A percentile compares a stretch with the other conserved stretches of the same genome.
These are phyloP conservation scores for Paratilapia polleni DNA, from an alignment of 2,113 vertebrate species.

Conservation along the genomic window DNA sequence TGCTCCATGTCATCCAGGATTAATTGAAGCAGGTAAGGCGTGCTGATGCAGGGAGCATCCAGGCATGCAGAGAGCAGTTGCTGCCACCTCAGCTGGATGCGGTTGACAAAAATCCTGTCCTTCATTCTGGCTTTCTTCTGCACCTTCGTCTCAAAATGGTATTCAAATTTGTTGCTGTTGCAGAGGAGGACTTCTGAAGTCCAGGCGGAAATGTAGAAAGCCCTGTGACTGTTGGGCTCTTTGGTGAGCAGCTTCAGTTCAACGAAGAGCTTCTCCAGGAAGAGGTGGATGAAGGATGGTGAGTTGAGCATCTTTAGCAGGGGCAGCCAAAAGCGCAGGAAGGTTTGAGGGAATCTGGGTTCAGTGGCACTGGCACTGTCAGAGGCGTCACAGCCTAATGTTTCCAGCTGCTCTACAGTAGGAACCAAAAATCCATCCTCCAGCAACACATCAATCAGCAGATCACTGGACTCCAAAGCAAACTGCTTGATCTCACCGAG, in stretches of 20 bases:
- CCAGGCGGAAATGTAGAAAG: slow-evolving; percentile 88
- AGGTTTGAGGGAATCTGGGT: slow-evolving; percentile 77
- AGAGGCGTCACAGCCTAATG: slow-evolving; percentile 83
- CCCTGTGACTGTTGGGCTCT: slow-evolving; percentile 72
- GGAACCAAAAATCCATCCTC: slow-evolving; percentile 93
- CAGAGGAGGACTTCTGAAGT: slow-evolving; percentile 87
- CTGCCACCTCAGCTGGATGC: slow-evolving; percentile 86
- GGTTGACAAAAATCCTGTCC: slow-evolving; percentile 83
- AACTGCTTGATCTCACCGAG: slow-evolving; percentile 90
- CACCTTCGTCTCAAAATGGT: slow-evolving; percentile 67
- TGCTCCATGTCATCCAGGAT: slow-evolving; percentile 90
- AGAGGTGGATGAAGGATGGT: slow-evolving; percentile 81
- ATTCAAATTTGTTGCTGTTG: slow-evolving; percentile 77
- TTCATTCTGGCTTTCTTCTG: slow-evolving; percentile 78
- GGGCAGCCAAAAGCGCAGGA: slow-evolving; percentile 93
- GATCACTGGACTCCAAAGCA: slow-evolving; percentile 81
- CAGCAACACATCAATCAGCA: slow-evolving; percentile 84
- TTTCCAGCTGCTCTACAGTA: slow-evolving; percentile 86
- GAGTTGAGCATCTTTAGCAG: slow-evolving; percentile 87
- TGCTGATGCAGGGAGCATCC: slow-evolving; percentile 88
- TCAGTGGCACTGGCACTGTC: neutral
- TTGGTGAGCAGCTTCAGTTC: slow-evolving; percentile 82
- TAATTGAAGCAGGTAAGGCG: slow-evolving; percentile 87
- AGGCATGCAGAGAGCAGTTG: slow-evolving; percentile 87
- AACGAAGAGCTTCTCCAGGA: slow-evolving; percentile 89